These are phyloP conservation scores for Urocyon cinereoargenteus DNA, from an alignment of 2,797 vertebrate species.

Conservation along the genomic window DNA sequence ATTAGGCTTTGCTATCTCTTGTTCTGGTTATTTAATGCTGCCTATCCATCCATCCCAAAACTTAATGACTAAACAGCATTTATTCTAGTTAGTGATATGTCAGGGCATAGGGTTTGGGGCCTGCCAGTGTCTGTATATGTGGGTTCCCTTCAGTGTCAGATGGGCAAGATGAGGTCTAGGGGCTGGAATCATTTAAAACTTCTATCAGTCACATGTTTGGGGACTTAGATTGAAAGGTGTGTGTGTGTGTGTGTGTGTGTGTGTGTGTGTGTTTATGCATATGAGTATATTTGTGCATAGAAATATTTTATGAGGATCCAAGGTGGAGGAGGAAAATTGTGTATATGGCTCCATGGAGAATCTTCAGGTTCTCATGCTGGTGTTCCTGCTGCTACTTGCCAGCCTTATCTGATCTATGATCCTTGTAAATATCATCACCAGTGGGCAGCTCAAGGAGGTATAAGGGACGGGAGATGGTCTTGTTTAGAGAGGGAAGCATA, in stretches of 20 bases:
- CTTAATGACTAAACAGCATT: not conserved
- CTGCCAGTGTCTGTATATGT: not conserved
- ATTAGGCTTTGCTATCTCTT: not conserved
- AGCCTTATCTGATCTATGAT: not conserved
- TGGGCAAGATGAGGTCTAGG: not conserved
- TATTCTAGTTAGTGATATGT: not conserved
- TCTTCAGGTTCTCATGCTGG: not conserved
- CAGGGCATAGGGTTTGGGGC: not conserved
- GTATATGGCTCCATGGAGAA: not conserved
- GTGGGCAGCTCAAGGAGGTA: not conserved
- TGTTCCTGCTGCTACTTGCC: not conserved
- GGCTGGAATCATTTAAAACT: not conserved
- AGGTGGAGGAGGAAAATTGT: not conserved
- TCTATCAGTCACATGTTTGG: not conserved
- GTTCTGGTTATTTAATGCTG: not conserved
- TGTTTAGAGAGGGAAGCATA: not conserved
- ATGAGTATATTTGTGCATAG: not conserved
- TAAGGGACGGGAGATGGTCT: not conserved
- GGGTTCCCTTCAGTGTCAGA: not conserved
- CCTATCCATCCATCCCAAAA: not conserved
- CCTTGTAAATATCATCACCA: not conserved
- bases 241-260: not conserved
- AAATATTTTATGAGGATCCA: not conserved
- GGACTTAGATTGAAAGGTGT: not conserved
- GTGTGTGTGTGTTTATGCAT: fast-evolving